Conservation (phyloP, 2,113 vertebrate genomes). For the Oreochromis aureus region DNA sequence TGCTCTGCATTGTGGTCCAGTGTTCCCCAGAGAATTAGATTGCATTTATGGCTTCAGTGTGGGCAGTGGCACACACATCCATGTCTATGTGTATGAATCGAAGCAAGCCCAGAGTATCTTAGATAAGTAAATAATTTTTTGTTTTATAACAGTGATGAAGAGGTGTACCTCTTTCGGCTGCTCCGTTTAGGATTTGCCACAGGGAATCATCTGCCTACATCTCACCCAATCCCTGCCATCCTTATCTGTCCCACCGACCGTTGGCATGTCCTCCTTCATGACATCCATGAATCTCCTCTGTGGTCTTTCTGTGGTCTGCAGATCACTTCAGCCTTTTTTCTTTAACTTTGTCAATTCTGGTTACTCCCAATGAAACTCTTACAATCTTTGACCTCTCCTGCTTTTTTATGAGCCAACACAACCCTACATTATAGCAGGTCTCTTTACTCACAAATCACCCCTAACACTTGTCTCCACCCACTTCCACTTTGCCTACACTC, state of each 20-base stretch:
- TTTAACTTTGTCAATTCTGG: not conserved
- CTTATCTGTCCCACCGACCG: rapidly evolving
- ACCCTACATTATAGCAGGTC: not conserved
- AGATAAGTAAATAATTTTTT: not conserved
- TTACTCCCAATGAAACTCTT: not conserved
- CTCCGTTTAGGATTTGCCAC: not conserved
- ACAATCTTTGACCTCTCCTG: not conserved
- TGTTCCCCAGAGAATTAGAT: not conserved
- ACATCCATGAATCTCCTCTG: not conserved
- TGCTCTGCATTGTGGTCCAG: constrained; percentile 24
- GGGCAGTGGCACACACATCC: not conserved
- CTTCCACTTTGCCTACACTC: not conserved
- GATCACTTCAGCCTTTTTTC: not conserved
- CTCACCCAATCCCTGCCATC: not conserved
- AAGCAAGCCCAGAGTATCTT: not conserved
- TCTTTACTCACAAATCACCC: not conserved
- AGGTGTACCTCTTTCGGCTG: not conserved
- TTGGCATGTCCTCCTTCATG: not conserved
- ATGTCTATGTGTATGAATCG: not conserved
- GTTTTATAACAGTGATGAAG: not conserved
- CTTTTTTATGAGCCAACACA: not conserved
- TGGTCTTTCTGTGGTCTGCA: not conserved
- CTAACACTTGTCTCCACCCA: not conserved
- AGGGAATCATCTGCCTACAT: not conserved
- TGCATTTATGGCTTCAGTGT: not conserved